A percentile compares a stretch with the other conserved stretches of the same genome.
Evolutionary conservation across 2,113 vertebrate species (phyloP).

Genomic region (Corythaeola cristata): DNA sequence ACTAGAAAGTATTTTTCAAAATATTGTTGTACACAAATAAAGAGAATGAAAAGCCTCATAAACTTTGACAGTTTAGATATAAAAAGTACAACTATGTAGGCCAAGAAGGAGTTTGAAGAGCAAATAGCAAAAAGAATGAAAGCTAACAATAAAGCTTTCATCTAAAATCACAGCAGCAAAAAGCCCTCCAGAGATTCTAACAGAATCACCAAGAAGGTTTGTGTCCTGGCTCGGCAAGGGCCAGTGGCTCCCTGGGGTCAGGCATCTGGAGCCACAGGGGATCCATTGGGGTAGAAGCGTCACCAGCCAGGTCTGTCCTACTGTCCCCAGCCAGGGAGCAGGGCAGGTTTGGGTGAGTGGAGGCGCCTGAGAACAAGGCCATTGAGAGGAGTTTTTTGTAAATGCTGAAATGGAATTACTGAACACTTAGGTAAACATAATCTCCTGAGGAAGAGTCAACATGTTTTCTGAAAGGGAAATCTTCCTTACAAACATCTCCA

Average conservation of each 20-base stretch:
- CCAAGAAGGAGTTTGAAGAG: not conserved
- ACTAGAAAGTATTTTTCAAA: not conserved
- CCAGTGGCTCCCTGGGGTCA: not conserved
- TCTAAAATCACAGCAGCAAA: not conserved
- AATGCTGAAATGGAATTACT: not conserved
- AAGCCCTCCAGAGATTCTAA: not conserved
- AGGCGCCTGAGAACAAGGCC: not conserved
- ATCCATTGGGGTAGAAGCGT: not conserved
- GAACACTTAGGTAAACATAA: not conserved
- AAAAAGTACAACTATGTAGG: not conserved
- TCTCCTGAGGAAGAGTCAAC: not conserved
- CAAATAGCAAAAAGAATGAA: not conserved
- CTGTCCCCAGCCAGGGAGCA: not conserved
- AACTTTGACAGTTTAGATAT: not conserved
- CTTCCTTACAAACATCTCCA: not conserved
- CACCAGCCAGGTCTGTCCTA: not conserved
- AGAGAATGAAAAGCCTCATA: not conserved
- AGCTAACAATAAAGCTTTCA: not conserved
- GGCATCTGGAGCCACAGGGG: not conserved
- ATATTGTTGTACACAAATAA: not conserved
- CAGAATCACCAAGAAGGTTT: not conserved
- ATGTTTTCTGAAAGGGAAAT: not conserved
- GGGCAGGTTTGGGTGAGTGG: not conserved
- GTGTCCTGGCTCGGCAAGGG: not conserved
- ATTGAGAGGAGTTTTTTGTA: not conserved